Percentiles rank a stretch among this genome's conserved stretches.
Evolutionary conservation across 2,797 vertebrate genomes (phyloP).

Genomic region (Muraenolepis orangiensis): DNA sequence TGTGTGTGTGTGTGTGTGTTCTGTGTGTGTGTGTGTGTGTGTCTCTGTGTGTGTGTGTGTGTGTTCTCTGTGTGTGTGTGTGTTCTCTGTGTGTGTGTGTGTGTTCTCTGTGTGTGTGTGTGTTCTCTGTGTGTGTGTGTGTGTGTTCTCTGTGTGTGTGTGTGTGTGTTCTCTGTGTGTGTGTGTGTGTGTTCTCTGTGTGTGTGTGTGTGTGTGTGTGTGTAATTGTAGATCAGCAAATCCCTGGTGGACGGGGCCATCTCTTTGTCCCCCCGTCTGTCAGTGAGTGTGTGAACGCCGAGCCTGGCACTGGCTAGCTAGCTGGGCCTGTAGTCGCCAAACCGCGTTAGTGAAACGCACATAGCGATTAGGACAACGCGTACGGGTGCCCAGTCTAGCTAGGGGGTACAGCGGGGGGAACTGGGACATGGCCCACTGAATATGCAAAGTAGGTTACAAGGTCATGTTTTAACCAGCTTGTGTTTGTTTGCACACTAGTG

Average conservation of each 20-base stretch:
- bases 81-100: constrained; percentile 11
- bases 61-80: constrained; percentile 20
- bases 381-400: no score
- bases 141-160: constrained; percentile 16
- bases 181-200: constrained; percentile 15
- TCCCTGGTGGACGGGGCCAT: background rate
- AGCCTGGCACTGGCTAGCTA: background rate
- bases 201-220: constrained; percentile 14
- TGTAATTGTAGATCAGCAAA: background rate
- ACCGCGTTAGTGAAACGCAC: background rate
- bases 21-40: no score
- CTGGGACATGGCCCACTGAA: background rate
- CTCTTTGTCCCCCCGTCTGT: background rate
- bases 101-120: constrained; percentile 20
- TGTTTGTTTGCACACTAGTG: no score
- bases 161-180: constrained; percentile 14
- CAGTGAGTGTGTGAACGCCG: background rate
- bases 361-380: no score
- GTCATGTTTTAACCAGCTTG: background rate
- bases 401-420: background rate
- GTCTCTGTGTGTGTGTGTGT: no score
- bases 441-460: background rate
- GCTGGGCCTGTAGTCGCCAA: background rate
- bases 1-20: constrained; percentile 15
- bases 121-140: constrained; percentile 10